A percentile compares a stretch with the other conserved stretches of the same genome.
phyloP scores from a whole-genome alignment of 1,140 invertebrate species.

The Helicoverpa zea region DNA sequence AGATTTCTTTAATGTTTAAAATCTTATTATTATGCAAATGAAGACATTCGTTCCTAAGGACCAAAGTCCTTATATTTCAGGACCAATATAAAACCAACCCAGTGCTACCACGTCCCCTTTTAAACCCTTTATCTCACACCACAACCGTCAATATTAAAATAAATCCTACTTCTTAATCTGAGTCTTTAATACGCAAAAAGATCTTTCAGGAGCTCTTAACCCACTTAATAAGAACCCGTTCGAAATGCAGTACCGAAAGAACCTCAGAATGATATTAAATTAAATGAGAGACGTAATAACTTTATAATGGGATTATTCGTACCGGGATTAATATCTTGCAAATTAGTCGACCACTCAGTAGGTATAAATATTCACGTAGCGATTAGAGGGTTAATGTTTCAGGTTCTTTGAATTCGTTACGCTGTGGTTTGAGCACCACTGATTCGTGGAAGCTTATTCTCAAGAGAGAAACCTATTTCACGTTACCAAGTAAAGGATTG shows the following conservation, averaged over 20 bases:
- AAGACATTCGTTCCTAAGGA: neutral
- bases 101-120: neutral
- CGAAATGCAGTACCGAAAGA: conserved; percentile 21
- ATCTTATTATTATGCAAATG: too few relatives aligned
- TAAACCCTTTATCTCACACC: neutral
- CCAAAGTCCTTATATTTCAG: neutral
- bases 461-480: too few relatives aligned
- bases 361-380: conserved; percentile 29
- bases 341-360: conserved; percentile 33
- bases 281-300: conserved; percentile 28
- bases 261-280: conserved; percentile 26
- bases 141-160: conserved; percentile 13
- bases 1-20: too few relatives aligned
- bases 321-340: conserved; percentile 35
- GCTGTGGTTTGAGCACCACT: neutral
- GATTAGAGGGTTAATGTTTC: conserved; percentile 4
- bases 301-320: conserved; percentile 30
- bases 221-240: conserved; percentile 18
- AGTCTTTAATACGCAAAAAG: conserved; percentile 27
- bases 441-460: neutral
- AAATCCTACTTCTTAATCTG: neutral
- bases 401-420: conserved; percentile 8
- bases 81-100: neutral
- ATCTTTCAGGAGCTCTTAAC: conserved; percentile 15
- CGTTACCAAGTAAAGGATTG: too few relatives aligned